Percentiles rank a stretch among this genome's conserved stretches.
These are phyloP conservation scores for Antedon bifida DNA, from an alignment of 35 echinoderm and acorn worm genomes.

Conservation along the genomic window DNA sequence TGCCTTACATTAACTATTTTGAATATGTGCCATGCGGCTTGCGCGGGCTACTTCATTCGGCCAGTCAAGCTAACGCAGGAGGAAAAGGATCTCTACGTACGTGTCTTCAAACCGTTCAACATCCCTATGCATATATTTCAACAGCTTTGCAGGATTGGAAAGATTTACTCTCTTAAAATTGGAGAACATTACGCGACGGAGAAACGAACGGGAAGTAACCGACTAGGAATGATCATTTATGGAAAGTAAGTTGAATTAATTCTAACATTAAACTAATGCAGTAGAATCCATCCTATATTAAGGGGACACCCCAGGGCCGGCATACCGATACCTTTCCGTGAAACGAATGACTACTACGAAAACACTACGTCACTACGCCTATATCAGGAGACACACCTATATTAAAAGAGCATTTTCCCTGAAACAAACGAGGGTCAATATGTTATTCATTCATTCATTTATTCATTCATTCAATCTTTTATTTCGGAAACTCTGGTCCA, in stretches of 20 bases:
- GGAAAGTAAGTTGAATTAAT: constrained; percentile 65
- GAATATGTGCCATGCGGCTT: constrained; percentile 44
- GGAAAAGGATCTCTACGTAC: constrained; percentile 51
- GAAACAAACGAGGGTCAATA: too few relatives aligned
- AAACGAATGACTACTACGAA: too few relatives aligned
- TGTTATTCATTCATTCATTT: too few relatives aligned
- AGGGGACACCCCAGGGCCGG: too few relatives aligned
- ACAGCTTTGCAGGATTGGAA: constrained; percentile 47
- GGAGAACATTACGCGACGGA: constrained; percentile 92
- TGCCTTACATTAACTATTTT: constrained; percentile 39
- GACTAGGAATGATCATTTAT: constrained; percentile 55
- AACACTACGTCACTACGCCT: too few relatives aligned
- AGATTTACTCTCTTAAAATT: constrained; percentile 67
- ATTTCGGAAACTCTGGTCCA: too few relatives aligned
- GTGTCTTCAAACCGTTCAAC: constrained; percentile 71
- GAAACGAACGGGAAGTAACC: constrained; percentile 44
- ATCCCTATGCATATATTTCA: constrained; percentile 38
- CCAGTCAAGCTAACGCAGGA: constrained; percentile 56
- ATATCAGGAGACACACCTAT: too few relatives aligned
- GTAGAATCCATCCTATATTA: too few relatives aligned
- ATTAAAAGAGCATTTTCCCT: too few relatives aligned
- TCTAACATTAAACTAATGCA: too few relatives aligned
- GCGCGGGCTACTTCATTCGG: constrained; percentile 29
- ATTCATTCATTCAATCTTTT: too few relatives aligned
- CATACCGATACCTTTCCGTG: too few relatives aligned